These are phyloP conservation scores for Timema podura DNA, from an alignment of 2,888 invertebrate species.

Conservation along the genomic window DNA sequence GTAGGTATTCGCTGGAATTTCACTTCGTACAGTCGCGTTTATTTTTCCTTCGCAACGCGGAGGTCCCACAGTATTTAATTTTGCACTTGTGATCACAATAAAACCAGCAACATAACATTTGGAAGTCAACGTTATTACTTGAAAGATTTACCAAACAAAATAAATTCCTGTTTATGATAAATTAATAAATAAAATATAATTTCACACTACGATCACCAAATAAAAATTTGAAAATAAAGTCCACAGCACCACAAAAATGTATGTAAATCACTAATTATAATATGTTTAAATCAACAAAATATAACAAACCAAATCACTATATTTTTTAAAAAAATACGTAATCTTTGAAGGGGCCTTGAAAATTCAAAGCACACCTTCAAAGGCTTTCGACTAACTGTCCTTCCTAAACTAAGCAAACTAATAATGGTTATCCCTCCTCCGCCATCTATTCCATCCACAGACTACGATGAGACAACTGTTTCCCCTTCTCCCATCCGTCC, in stretches of 20 bases:
- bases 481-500: constrained; percentile 4
- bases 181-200: background rate
- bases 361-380: constrained; percentile 11
- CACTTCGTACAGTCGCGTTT: background rate
- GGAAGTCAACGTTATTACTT: background rate
- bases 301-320: background rate
- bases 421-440: constrained; percentile 4
- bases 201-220: constrained; percentile 3
- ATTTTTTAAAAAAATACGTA: background rate
- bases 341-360: background rate
- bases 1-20: too few species aligned
- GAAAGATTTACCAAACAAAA: too few species aligned
- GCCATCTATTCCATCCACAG: background rate
- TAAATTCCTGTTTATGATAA: too few species aligned
- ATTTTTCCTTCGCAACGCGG: constrained; percentile 7
- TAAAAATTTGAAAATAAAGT: background rate
- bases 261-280: background rate
- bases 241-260: constrained; percentile 5
- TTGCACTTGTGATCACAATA: constrained; percentile 14
- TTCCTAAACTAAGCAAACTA: constrained; percentile 11
- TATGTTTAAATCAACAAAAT: constrained; percentile 1
- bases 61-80: constrained; percentile 1
- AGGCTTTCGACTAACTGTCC: constrained; percentile 6
- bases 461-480: background rate
- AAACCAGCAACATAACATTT: constrained; percentile 14